A percentile compares a stretch with the other conserved stretches of the same genome.
Evolutionary conservation across 2,888 invertebrate species (phyloP).

Genomic region (Iselma pallidipennis): DNA sequence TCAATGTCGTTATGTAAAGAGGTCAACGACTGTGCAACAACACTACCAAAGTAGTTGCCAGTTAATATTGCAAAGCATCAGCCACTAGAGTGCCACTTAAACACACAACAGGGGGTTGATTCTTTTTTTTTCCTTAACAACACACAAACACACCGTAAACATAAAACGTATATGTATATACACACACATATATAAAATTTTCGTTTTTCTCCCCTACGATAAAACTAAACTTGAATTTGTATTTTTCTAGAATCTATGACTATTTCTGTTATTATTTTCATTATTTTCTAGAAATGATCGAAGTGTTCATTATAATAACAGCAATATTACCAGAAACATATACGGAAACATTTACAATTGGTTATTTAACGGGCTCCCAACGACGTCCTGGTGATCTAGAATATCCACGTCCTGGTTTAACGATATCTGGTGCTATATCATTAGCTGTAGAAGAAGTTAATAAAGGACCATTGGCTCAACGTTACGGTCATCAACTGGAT

Average conservation of each 20-base stretch:
- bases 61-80: conserved; percentile 13
- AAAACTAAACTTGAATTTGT: not conserved
- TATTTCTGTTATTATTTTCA: not conserved
- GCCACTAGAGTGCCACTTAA: conserved; percentile 22
- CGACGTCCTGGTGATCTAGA: conserved; percentile 75
- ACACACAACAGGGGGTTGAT: conserved; percentile 14
- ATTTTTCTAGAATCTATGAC: not conserved
- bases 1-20: conserved; percentile 12
- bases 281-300: conserved; percentile 14
- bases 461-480: conserved; percentile 53
- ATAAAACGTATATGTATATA: not conserved
- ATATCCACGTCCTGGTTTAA: conserved; percentile 76
- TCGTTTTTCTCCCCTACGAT: not conserved
- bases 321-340: conserved; percentile 16
- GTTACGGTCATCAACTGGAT: conserved; percentile 71
- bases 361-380: conserved; percentile 85
- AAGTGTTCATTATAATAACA: conserved; percentile 14
- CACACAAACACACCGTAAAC: not conserved
- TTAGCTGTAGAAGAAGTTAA: conserved; percentile 85
- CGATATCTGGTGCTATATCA: conserved; percentile 82
- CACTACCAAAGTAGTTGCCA: conserved; percentile 17
- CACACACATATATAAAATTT: not conserved
- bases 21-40: conserved; percentile 21
- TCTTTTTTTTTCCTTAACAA: not conserved
- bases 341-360: conserved; percentile 72